Conservation (phyloP, 2,113 vertebrate genomes). For the Pseudopodoces humilis region DNA sequence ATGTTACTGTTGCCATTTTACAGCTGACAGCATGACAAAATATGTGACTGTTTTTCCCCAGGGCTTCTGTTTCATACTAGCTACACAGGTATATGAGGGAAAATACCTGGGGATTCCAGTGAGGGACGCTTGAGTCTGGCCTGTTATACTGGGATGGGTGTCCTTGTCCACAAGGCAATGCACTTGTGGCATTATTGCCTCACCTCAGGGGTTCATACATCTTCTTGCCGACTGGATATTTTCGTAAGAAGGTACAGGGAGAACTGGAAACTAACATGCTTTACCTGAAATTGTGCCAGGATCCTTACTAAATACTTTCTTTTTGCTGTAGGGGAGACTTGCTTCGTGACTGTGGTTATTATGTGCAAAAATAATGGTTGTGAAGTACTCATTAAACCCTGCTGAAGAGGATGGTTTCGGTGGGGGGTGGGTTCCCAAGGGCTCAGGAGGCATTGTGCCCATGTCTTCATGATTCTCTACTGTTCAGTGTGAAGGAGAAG, state of each 20-base stretch:
- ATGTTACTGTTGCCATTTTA: not conserved
- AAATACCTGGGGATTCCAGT: not conserved
- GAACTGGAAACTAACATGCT: not conserved
- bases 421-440: not conserved
- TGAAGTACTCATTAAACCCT: not conserved
- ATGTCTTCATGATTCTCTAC: not conserved
- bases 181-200: not conserved
- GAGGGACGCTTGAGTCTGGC: not conserved
- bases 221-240: not conserved
- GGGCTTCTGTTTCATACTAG: not conserved
- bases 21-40: not conserved
- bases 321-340: not conserved
- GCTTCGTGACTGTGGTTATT: not conserved
- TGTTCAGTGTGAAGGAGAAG: not conserved
- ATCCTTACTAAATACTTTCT: not conserved
- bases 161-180: not conserved
- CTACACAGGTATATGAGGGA: not conserved
- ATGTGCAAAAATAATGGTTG: not conserved
- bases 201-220: not conserved
- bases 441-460: not conserved
- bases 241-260: not conserved
- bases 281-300: conserved; percentile 10
- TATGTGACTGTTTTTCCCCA: not conserved
- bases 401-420: not conserved
- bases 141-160: not conserved